Conservation (phyloP, 2,888 invertebrate genomes). For the Drepana falcataria region DNA sequence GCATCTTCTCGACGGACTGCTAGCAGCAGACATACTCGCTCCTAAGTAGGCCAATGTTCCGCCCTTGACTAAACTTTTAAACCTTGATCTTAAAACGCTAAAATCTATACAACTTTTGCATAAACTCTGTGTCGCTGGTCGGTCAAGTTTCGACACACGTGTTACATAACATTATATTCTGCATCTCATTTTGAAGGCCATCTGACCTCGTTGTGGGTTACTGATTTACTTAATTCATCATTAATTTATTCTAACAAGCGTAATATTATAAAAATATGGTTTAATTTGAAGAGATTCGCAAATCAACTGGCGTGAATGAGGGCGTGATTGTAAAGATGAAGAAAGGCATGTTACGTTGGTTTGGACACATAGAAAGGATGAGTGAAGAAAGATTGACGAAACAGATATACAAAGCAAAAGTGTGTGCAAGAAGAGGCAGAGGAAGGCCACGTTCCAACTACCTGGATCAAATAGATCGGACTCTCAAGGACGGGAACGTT, state of each 20-base stretch:
- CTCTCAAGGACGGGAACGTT: too few species aligned
- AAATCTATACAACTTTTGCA: slow-evolving; percentile 17
- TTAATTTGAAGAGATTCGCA: too few species aligned
- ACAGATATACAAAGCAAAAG: too few species aligned
- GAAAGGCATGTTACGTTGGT: too few species aligned
- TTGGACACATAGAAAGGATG: too few species aligned
- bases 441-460: too few species aligned
- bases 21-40: background rate
- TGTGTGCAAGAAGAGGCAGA: too few species aligned
- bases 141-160: background rate
- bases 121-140: slow-evolving; percentile 1
- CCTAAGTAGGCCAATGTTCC: slow-evolving; percentile 9
- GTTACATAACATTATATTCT: background rate
- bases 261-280: background rate
- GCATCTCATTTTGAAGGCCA: background rate
- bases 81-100: slow-evolving; percentile 16
- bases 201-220: background rate
- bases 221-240: background rate
- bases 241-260: background rate
- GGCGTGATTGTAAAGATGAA: too few species aligned
- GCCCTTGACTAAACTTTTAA: slow-evolving; percentile 12
- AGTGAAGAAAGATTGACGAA: too few species aligned
- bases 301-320: too few species aligned
- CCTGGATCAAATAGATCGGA: too few species aligned
- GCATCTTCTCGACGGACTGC: too few species aligned